A percentile compares a stretch with the other conserved stretches of the same genome.
These are phyloP conservation scores for Drymonia ruficornis DNA, from an alignment of 2,888 invertebrate genomes.

Conservation along the genomic window DNA sequence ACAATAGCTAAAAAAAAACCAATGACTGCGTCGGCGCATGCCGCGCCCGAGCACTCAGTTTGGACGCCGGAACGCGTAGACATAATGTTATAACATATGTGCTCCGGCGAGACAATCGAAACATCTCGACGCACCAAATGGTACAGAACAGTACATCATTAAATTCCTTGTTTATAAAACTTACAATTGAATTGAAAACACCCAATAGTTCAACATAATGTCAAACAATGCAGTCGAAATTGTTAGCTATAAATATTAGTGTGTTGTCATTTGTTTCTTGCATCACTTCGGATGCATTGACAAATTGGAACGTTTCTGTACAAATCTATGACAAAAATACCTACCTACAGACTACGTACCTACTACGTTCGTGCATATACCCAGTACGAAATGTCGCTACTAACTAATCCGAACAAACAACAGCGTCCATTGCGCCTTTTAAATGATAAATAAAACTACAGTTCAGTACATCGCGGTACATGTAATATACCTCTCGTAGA, in stretches of 20 bases:
- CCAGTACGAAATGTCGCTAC: background rate
- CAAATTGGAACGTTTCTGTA: background rate
- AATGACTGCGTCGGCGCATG: too few species aligned
- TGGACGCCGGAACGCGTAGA: too few species aligned
- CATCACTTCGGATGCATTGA: background rate
- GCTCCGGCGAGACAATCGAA: too few species aligned
- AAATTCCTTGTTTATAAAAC: too few species aligned
- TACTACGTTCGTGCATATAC: background rate
- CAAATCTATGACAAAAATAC: background rate
- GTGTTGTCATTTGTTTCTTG: background rate
- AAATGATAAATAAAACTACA: conserved; percentile 2
- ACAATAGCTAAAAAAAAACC: too few species aligned
- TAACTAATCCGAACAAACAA: too few species aligned
- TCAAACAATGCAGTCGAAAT: background rate
- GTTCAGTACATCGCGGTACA: conserved; percentile 11
- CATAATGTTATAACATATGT: too few species aligned
- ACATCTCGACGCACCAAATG: too few species aligned
- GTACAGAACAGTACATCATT: too few species aligned
- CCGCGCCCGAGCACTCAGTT: too few species aligned
- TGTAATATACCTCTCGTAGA: conserved; percentile 21
- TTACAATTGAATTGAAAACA: too few species aligned
- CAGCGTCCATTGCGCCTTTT: conserved; percentile 19
- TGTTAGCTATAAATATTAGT: background rate
- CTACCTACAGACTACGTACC: background rate
- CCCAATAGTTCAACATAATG: too few species aligned